Base-by-base conservation (phyloP, 2,888 invertebrate genomes). In the Anoplius nigerrimus region DNA sequence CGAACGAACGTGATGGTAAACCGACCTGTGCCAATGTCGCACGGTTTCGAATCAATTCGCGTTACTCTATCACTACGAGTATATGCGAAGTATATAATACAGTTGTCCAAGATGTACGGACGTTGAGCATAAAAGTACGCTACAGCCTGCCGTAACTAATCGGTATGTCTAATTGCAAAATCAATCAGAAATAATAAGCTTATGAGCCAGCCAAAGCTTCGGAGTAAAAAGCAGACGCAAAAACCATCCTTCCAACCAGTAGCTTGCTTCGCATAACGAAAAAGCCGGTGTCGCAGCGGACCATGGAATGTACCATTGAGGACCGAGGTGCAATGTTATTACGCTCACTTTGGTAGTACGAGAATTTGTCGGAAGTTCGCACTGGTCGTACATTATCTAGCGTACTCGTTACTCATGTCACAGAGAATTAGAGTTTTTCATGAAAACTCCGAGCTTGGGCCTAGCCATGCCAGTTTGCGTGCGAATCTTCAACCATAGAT, bases 401-500 rank as follows among this genome's bases (percentile, higher is more conserved):
- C 18, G 65, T 68, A 66, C 64, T 64, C 43, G 56, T 61, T 71
- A 67, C 60, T 59, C 56, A 21, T 80, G 65, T 72, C 43, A 55
- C 21, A 60, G 54, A 21, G 63, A 68, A 68, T 16, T 57, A 21
- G 56, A 72, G 62, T 77, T 71, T 77, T 71, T 34, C 16, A 66
- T 45, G 64, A 16, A 59, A 82, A 79, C 79, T 84, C 76, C 76
- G 79, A 84, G 79, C 75, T 82, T 81, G 75, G 73, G 79, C 82
- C 75, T 78, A 83, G 79, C 80, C 79, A 84, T 85, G 85, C 82
- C 78, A 81, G 80, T 82, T 34, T 84, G 79, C 85, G 84, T 86
- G 85, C 85, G 84, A 82, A 83, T 84, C 77, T 81, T 82, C 73
- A 82, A 86, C 72, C 82, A 85, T 80, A 84, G 66, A 82, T 80